Conservation (phyloP, 2,797 vertebrate species). For the Podargus strigoides region DNA sequence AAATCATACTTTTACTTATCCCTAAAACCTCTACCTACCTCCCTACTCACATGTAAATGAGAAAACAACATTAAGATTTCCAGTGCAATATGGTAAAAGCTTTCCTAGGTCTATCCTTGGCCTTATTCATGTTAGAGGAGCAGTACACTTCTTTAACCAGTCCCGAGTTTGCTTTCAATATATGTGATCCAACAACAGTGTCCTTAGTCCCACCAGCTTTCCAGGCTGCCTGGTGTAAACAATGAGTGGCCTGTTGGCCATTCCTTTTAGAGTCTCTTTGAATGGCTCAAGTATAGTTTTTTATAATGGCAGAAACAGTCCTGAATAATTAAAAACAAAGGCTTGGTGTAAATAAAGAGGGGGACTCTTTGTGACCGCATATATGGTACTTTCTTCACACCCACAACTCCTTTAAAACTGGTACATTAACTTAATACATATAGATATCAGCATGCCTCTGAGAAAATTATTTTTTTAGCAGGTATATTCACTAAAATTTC, state of each 20-base stretch:
- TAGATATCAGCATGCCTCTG: background rate
- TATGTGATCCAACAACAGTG: background rate
- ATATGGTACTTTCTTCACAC: background rate
- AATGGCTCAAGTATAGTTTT: background rate
- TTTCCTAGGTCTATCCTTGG: background rate
- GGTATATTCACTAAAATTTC: background rate
- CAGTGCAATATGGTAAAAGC: background rate
- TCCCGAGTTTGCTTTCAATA: background rate
- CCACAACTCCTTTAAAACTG: background rate
- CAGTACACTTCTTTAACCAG: background rate
- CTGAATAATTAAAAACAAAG: background rate
- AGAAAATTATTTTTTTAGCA: background rate
- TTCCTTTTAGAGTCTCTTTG: background rate
- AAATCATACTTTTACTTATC: background rate
- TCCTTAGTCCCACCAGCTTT: background rate
- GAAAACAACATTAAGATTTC: background rate
- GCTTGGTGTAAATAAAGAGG: background rate
- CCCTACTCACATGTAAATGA: fast-evolving
- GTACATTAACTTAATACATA: background rate
- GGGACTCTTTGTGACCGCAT: background rate
- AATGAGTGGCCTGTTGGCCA: background rate
- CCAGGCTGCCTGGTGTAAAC: background rate
- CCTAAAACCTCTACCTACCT: background rate
- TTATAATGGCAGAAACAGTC: background rate
- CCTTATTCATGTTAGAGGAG: background rate